Base-by-base conservation (phyloP, 2,113 vertebrate species). In the rat (Rattus norvegicus) region DNA sequence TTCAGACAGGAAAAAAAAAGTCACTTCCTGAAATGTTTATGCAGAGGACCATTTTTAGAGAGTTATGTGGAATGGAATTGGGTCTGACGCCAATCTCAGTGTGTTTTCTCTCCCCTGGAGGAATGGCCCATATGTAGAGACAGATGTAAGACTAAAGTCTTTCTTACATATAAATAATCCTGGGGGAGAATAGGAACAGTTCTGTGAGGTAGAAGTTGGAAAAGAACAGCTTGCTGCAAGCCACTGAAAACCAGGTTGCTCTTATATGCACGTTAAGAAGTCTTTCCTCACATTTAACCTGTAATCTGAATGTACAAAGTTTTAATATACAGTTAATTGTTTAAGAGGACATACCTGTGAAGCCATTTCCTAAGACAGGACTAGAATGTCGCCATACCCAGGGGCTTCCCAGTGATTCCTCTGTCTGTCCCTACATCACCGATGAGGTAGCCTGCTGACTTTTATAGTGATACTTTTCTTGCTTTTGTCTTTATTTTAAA, bases 41-140 rank as follows among this genome's bases (percentile, higher is more conserved):
- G 95, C 89, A 95, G 92, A 96, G 95, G 94, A 97, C 95, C 97
- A 97, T 98, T 98, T 98, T 98, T 97, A 97, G 96, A 97, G 96
- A 97, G 94, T 97, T 98, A 93, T 97, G 94, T 93, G 92, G 95
- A 96, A 90, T 97, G 96, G 96, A 98, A 97, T 97, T 97, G 95
- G 94, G 93, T 93, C 92, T 97, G 97, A 98, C 97, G 95, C 98
- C 97, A 98, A 81, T 88, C 97, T 94, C 96, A 73, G 93, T 88
- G 87, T 79, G 93, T 88, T 94, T 95, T 95, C 89, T 97, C 90
- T 97, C 85, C 94, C 96, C 88, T 95, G 93, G 94, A 97, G 96
- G 95, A 97, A 96, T 77, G 94, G 90, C 92, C 89, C 95, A 88
- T 97, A 95, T 97, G 98, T 83, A 97, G 93, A 97, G 93, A 97